Evolutionary conservation across 2,113 vertebrate species (phyloP).

Genomic region (Pseudonaja textilis): DNA sequence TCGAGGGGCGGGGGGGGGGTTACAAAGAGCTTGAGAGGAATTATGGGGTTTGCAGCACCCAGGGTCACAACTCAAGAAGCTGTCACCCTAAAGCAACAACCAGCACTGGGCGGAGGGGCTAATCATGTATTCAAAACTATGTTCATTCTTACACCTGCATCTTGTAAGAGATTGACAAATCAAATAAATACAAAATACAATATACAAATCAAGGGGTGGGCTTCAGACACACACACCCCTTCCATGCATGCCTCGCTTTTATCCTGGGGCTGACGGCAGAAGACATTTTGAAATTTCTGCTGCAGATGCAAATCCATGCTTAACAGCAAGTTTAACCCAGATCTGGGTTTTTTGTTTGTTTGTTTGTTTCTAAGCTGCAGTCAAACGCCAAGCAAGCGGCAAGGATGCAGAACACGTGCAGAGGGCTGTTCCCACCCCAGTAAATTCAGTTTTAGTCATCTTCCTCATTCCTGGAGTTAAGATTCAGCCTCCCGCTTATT

Average conservation of each 20-base stretch:
- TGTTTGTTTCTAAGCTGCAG: background rate
- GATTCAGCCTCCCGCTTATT: background rate
- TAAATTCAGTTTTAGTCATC: too few relatives aligned
- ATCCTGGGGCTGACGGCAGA: too few relatives aligned
- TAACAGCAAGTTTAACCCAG: background rate
- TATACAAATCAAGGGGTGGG: background rate
- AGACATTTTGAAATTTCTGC: background rate
- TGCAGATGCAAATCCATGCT: background rate
- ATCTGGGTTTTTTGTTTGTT: background rate
- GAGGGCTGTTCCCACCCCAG: background rate
- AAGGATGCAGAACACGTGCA: background rate
- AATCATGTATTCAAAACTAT: background rate
- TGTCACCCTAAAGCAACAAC: background rate
- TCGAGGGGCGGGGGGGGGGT: background rate
- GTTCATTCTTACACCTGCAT: too few relatives aligned
- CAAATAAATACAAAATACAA: too few relatives aligned
- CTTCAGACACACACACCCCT: too few relatives aligned
- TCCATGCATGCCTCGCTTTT: too few relatives aligned
- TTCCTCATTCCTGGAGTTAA: background rate
- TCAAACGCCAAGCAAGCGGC: background rate
- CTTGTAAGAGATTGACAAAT: too few relatives aligned
- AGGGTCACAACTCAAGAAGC: constrained; percentile 4
- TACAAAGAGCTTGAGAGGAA: constrained; percentile 4
- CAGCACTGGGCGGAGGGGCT: background rate
- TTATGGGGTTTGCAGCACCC: background rate